Percentiles rank a stretch among this genome's conserved stretches.
Conservation (phyloP, 2,888 invertebrate genomes). For the Synanthedon tipuliformis region DNA sequence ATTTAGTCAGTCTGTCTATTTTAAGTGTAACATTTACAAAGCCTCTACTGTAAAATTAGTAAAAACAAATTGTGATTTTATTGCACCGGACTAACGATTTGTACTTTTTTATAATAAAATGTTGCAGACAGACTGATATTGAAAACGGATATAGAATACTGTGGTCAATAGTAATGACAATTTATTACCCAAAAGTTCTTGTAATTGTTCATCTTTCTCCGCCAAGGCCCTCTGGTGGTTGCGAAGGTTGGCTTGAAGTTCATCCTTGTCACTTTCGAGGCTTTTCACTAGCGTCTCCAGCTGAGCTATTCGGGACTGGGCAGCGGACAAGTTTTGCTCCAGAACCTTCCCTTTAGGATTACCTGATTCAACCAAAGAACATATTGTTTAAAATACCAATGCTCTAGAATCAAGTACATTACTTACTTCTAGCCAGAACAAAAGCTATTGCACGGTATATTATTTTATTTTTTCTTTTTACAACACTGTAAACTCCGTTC, state of each 20-base stretch:
- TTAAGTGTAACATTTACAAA: no score
- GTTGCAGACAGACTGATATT: background rate
- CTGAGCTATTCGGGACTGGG: constrained; percentile 45
- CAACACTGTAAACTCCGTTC: no score
- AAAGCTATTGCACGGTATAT: no score
- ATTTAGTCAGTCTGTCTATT: no score
- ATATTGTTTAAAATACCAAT: no score
- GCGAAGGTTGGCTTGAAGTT: constrained; percentile 74
- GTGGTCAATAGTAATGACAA: background rate
- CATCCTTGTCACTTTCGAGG: constrained; percentile 74
- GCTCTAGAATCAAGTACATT: no score
- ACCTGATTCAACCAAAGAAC: constrained; percentile 20
- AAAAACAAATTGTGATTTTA: no score
- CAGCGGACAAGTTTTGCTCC: constrained; percentile 48
- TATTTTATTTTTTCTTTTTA: no score
- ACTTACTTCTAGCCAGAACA: no score
- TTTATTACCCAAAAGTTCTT: constrained; percentile 47
- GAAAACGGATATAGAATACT: background rate
- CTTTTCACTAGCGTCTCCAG: constrained; percentile 50
- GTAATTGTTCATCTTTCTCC: constrained; percentile 50
- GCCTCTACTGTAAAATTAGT: no score
- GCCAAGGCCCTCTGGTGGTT: constrained; percentile 63
- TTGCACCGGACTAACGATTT: no score
- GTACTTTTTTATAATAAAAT: no score
- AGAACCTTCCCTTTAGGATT: constrained; percentile 56